Evolutionary conservation across 2,797 vertebrate species (phyloP).

Genomic region (Alcedo quadribrachys): DNA sequence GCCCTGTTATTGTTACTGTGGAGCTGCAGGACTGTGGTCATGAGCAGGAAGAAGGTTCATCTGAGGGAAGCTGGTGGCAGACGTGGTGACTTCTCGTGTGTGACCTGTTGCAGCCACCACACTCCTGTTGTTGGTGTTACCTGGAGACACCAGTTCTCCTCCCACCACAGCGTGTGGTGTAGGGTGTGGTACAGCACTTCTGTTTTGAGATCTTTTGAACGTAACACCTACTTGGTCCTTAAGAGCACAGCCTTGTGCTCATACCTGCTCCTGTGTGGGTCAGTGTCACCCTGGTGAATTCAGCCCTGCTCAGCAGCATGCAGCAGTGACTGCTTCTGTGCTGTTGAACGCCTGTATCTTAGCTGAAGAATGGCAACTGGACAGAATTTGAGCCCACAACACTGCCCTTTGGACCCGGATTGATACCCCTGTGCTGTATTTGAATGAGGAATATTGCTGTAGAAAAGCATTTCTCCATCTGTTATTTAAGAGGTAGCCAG

Average conservation of each 20-base stretch:
- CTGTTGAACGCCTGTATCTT: not conserved
- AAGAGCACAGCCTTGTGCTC: not conserved
- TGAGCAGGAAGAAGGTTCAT: not conserved
- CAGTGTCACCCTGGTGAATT: rapidly evolving
- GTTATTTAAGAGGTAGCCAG: not conserved
- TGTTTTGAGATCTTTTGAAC: not conserved
- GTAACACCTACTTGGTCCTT: not conserved
- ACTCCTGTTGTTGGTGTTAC: not conserved
- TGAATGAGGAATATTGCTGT: not conserved
- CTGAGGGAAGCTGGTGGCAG: not conserved
- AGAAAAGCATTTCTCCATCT: not conserved
- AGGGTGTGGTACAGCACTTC: not conserved
- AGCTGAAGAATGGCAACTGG: not conserved
- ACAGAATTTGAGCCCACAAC: not conserved
- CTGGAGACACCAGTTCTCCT: not conserved
- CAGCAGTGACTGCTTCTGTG: not conserved
- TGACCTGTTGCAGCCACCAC: not conserved
- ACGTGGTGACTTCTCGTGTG: not conserved
- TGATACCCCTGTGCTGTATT: not conserved
- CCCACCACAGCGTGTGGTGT: rapidly evolving
- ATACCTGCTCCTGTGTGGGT: rapidly evolving
- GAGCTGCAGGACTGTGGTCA: too few species aligned
- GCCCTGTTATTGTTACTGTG: not conserved
- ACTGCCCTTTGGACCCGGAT: not conserved
- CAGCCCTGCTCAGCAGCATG: not conserved